These are phyloP conservation scores for Criorhina ranunculi DNA, from an alignment of 2,888 invertebrate genomes.

Conservation along the genomic window DNA sequence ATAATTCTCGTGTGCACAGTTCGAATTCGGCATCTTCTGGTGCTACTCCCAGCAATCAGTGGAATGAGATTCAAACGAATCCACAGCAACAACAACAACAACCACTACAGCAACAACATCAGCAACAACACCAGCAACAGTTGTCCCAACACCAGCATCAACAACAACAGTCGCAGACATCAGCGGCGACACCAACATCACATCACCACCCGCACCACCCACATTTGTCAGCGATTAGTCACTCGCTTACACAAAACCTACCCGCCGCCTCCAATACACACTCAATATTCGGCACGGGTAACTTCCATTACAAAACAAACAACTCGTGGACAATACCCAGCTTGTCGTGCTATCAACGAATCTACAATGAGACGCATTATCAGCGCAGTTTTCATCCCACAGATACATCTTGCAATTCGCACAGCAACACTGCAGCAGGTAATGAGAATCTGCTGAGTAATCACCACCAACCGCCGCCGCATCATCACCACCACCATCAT, in stretches of 20 bases:
- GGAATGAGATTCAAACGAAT: conserved; percentile 67
- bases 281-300: conserved; percentile 83
- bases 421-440: conserved; percentile 66
- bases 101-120: conserved; percentile 70
- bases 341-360: conserved; percentile 82
- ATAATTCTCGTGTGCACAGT: conserved; percentile 53
- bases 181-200: conserved; percentile 77
- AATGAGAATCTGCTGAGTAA: conserved; percentile 65
- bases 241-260: conserved; percentile 79
- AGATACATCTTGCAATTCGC: conserved; percentile 65
- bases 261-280: conserved; percentile 81
- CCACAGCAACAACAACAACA: conserved; percentile 76
- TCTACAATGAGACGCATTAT: conserved; percentile 82
- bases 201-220: conserved; percentile 69
- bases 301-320: conserved; percentile 84
- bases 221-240: conserved; percentile 80
- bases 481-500: conserved; percentile 63
- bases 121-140: conserved; percentile 78
- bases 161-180: conserved; percentile 77
- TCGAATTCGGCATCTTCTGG: conserved; percentile 56
- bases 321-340: conserved; percentile 84
- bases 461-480: conserved; percentile 61
- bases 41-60: conserved; percentile 52
- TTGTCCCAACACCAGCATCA: conserved; percentile 80
- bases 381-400: conserved; percentile 81